phyloP scores from a whole-genome alignment of 1,140 invertebrate species.

The Macrosteles quadrilineatus region DNA sequence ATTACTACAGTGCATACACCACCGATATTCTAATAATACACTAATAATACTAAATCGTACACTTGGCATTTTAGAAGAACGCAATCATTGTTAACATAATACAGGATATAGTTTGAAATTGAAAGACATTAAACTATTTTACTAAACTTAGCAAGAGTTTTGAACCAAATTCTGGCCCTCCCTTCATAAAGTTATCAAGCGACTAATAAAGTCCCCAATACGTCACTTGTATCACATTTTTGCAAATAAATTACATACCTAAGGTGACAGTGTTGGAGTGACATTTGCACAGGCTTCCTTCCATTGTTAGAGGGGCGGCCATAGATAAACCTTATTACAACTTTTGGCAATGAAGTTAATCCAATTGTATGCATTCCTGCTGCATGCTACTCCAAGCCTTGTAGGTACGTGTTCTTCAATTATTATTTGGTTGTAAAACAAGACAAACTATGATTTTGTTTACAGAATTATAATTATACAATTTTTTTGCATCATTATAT shows the following conservation, averaged over 20 bases:
- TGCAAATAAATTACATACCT: conserved; percentile 17
- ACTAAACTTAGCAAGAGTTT: not conserved
- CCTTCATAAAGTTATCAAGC: too few species aligned
- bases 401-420: not conserved
- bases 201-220: not conserved
- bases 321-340: conserved; percentile 5
- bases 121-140: not conserved
- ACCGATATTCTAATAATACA: too few species aligned
- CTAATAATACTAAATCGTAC: too few species aligned
- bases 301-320: not conserved
- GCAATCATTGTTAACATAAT: too few species aligned
- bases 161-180: not conserved
- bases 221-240: not conserved
- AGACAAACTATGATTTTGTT: too few species aligned
- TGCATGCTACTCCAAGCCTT: not conserved
- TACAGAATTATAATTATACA: too few species aligned
- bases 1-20: too few species aligned
- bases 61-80: too few species aligned
- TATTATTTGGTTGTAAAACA: not conserved
- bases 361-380: not conserved
- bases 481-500: too few species aligned
- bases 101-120: not conserved
- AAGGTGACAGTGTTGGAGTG: not conserved
- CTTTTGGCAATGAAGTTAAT: conserved; percentile 7
- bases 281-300: conserved; percentile 11